Percentiles rank a stretch among this genome's conserved stretches.
Conservation (phyloP, 2,797 vertebrate genomes). For the Myripristis jacobus region DNA sequence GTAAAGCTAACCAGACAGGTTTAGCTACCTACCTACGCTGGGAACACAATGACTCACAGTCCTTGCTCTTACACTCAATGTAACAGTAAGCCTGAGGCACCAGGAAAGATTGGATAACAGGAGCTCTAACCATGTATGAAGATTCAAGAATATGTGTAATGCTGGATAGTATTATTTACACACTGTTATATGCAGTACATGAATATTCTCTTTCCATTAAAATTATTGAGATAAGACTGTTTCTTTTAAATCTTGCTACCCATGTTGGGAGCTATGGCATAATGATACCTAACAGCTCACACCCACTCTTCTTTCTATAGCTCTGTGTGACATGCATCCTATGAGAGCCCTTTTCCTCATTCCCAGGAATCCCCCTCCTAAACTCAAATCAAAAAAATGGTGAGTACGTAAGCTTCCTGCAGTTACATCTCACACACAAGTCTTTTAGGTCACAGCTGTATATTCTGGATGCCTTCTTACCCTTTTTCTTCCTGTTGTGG, state of each 20-base stretch:
- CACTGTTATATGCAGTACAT: constrained; percentile 39
- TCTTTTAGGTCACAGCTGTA: no score
- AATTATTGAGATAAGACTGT: constrained; percentile 16
- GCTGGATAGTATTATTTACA: constrained; percentile 55
- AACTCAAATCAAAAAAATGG: constrained; percentile 97
- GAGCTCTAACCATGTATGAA: constrained; percentile 71
- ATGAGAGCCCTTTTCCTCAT: constrained; percentile 97
- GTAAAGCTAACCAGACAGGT: constrained; percentile 78
- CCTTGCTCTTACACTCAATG: constrained; percentile 72
- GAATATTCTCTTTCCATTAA: constrained; percentile 25
- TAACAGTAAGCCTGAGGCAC: constrained; percentile 73
- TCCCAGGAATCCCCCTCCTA: constrained; percentile 93
- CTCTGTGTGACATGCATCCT: constrained; percentile 95
- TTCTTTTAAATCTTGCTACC: neutral
- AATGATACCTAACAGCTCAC: constrained; percentile 25
- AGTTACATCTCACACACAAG: neutral
- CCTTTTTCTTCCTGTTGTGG: no score
- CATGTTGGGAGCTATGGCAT: constrained; percentile 13
- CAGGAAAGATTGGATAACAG: constrained; percentile 75
- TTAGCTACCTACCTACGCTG: constrained; percentile 80
- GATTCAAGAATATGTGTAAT: constrained; percentile 49
- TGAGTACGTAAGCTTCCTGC: constrained; percentile 74
- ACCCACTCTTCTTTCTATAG: constrained; percentile 73
- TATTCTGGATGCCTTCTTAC: neutral
- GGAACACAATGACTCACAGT: constrained; percentile 79